phyloP scores from a whole-genome alignment of 64 coral and sea anemone genomes.

The Hydrozoanthus tunicans region DNA sequence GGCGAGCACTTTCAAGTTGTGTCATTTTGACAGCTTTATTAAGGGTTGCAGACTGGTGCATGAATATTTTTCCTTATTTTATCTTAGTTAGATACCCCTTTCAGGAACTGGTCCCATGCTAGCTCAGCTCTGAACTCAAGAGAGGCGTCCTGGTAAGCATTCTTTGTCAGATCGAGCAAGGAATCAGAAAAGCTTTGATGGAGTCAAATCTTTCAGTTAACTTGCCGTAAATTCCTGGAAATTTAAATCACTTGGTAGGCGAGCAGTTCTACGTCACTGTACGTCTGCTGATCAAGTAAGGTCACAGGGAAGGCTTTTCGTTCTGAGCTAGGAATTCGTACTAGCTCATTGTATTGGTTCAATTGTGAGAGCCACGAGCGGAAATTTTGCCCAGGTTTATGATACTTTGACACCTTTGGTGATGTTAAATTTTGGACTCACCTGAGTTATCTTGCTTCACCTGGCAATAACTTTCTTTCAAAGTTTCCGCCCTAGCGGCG shows the following conservation, averaged over 20 bases:
- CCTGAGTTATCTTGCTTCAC: constrained; percentile 24
- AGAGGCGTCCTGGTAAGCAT: constrained; percentile 53
- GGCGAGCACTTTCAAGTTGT: constrained; percentile 36
- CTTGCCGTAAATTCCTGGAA: constrained; percentile 47
- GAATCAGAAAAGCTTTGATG: constrained; percentile 47
- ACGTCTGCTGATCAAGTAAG: constrained; percentile 42
- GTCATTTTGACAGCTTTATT: constrained; percentile 52
- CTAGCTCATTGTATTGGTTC: constrained; percentile 53
- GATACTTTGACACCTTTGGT: constrained; percentile 37
- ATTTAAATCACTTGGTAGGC: constrained; percentile 35
- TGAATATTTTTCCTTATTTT: constrained; percentile 54
- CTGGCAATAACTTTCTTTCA: constrained; percentile 30
- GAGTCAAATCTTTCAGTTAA: constrained; percentile 53
- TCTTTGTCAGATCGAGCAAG: constrained; percentile 21
- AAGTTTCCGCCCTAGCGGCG: constrained; percentile 41
- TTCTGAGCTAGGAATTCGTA: constrained; percentile 35
- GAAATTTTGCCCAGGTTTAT: constrained; percentile 55
- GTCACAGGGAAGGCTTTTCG: constrained; percentile 51
- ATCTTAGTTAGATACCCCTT: constrained; percentile 7
- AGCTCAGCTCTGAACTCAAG: constrained; percentile 43
- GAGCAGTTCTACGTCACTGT: constrained; percentile 46
- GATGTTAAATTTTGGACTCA: constrained; percentile 36
- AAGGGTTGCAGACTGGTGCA: constrained; percentile 43
- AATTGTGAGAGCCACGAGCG: constrained; percentile 38
- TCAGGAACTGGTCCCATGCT: constrained; percentile 44